Base-by-base conservation (phyloP, 2,888 invertebrate genomes). In the Acrobasis consociella region DNA sequence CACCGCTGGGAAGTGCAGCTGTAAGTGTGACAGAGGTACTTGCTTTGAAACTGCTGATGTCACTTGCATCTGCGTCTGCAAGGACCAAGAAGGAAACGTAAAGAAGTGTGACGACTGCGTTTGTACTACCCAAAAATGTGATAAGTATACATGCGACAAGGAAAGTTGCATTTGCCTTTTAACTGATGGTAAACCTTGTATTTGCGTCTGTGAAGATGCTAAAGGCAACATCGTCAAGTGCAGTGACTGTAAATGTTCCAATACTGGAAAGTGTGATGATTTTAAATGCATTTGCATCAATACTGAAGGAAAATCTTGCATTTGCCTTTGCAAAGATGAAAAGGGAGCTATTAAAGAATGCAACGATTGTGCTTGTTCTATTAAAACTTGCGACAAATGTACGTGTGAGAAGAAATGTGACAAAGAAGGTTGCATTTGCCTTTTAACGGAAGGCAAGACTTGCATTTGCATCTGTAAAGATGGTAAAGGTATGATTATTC, bases 241-340 rank as follows among this genome's bases (percentile, higher is more conserved):
- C 53, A 65, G 70, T 17, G 74, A 76, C 55, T 78, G 78, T 61
- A 72, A 72, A 49, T 80, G 79, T 38, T 52, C 17, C 9, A 59
- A 63, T 15, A 58, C 59, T 50, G 59, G 63, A 10, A 62, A 63
- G 9, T 77, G 77, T 55, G 72, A 73, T 53, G 67, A 69, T 53
- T 60, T 64, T 0, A 73, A 75, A 37, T 86, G 86, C 65, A 65
- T 76, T 62, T 86, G 83, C 64, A 73, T 82, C 11, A 62, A 63
- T 0, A 80, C 81, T 13, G 67, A 68, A 5, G 77, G 78, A 1
- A 71, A 70, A 11, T 39, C 66, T 46, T 77, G 74, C 66, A 63
- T 75, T 9, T 77, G 80, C 22, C 64, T 75, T 10, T 77, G 75
- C 63, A 62, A 64, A 1, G 71, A 80, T 31, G 69, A 70, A 0